A percentile compares a stretch with the other conserved stretches of the same genome.
phyloP scores from a whole-genome alignment of 2,797 vertebrate genomes.

The Sciurus carolinensis region DNA sequence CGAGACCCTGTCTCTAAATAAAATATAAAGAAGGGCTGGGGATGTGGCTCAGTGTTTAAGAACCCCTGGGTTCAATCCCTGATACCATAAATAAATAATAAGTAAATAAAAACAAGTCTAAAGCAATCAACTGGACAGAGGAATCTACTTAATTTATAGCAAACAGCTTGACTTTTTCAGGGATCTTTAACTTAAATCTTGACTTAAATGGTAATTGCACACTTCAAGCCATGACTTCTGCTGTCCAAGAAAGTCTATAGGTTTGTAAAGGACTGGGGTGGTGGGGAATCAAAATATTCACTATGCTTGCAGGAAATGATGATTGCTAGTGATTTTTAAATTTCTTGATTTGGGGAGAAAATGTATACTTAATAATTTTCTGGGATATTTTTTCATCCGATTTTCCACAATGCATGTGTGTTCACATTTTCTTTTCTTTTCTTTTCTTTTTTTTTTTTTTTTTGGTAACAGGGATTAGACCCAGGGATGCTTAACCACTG shows the following conservation, averaged over 20 bases:
- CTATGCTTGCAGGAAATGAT: background rate
- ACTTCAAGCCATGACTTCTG: too few species aligned
- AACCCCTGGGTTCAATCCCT: too few species aligned
- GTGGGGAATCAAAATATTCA: background rate
- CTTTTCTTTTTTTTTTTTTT: too few species aligned
- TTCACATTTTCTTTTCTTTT: background rate
- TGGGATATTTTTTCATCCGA: background rate
- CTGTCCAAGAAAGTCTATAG: background rate
- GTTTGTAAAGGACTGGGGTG: background rate
- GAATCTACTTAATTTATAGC: background rate
- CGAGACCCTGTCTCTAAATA: too few species aligned
- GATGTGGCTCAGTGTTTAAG: too few species aligned
- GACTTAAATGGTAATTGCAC: conserved; percentile 31
- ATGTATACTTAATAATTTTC: background rate
- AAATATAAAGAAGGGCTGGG: too few species aligned
- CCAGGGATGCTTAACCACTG: too few species aligned
- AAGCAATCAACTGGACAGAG: background rate
- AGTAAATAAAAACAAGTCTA: too few species aligned
- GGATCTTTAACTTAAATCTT: background rate
- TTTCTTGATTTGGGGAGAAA: background rate
- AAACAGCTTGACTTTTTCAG: conserved; percentile 50
- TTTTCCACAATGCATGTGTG: background rate
- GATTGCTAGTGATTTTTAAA: background rate
- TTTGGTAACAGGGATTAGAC: too few species aligned
- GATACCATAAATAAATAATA: too few species aligned